Conservation (phyloP, 1,140 invertebrate species). For the Euglossa dilemma region DNA sequence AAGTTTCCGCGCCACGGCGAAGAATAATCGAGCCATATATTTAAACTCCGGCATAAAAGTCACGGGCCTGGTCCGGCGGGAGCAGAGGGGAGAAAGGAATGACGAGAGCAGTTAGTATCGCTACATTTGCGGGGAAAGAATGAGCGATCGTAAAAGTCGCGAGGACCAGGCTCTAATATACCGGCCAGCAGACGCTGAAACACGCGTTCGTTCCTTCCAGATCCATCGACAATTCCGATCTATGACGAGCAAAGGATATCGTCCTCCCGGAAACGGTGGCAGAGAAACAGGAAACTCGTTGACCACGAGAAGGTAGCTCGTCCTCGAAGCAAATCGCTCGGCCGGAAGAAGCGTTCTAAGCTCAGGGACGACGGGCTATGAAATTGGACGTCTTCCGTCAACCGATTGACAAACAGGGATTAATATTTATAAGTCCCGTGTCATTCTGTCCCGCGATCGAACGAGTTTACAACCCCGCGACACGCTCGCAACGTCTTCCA, state of each 20-base stretch:
- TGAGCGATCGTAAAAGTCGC: slow-evolving; percentile 66
- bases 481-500: not conserved
- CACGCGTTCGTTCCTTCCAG: not conserved
- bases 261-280: too few species aligned
- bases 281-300: too few species aligned
- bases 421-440: not conserved
- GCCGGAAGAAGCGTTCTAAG: too few species aligned
- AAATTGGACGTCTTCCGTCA: too few species aligned
- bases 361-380: too few species aligned
- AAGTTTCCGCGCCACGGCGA: slow-evolving; percentile 61
- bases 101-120: slow-evolving; percentile 67
- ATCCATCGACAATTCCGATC: too few species aligned
- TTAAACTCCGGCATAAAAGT: slow-evolving; percentile 61
- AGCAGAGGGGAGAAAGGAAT: not conserved
- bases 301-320: too few species aligned
- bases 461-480: not conserved
- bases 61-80: not conserved
- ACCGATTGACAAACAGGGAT: not conserved
- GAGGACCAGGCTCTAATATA: slow-evolving; percentile 50
- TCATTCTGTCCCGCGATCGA: not conserved
- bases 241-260: too few species aligned
- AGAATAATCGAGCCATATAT: slow-evolving; percentile 68
- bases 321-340: too few species aligned
- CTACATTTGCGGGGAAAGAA: slow-evolving; percentile 66
- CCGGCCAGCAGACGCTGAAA: not conserved